phyloP scores from a whole-genome alignment of 2,113 vertebrate species.

The Crypturellus undulatus region DNA sequence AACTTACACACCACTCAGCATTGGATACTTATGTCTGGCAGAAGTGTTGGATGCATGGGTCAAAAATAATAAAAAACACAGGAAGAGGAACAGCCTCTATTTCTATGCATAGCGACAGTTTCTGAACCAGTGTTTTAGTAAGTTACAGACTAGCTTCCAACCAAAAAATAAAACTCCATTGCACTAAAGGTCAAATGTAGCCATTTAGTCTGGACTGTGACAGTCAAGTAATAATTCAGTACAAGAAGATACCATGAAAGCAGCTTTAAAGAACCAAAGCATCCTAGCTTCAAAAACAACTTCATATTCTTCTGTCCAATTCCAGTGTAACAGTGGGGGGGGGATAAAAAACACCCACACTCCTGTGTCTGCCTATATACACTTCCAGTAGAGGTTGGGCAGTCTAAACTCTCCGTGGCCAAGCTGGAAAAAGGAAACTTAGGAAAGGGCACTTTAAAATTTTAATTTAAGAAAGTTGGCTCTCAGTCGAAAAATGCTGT shows the following conservation, averaged over 20 bases:
- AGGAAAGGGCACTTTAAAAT: conserved; percentile 69
- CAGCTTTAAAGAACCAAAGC: conserved; percentile 73
- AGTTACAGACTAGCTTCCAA: conserved; percentile 45
- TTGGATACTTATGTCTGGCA: neutral
- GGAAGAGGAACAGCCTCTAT: conserved; percentile 29
- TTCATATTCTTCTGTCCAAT: conserved; percentile 25
- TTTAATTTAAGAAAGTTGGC: conserved; percentile 57
- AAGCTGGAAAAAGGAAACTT: conserved; percentile 60
- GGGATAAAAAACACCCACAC: conserved; percentile 8
- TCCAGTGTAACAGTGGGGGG: conserved; percentile 49
- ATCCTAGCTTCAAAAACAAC: conserved; percentile 51
- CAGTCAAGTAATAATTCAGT: conserved; percentile 56
- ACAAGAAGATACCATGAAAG: conserved; percentile 69
- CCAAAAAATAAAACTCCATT: conserved; percentile 65
- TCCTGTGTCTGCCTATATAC: conserved; percentile 31
- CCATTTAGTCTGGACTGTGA: conserved; percentile 46
- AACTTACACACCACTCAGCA: neutral
- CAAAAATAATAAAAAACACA: neutral
- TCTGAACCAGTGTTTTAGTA: conserved; percentile 81
- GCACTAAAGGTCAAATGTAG: conserved; percentile 70
- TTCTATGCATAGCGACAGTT: conserved; percentile 63
- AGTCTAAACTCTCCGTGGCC: conserved; percentile 41
- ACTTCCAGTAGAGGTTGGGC: conserved; percentile 19
- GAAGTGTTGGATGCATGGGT: conserved; percentile 38
- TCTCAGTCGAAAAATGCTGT: conserved; percentile 41